These are phyloP conservation scores for Erythrolamprus reginae DNA, from an alignment of 2,113 vertebrate species.

Conservation along the genomic window DNA sequence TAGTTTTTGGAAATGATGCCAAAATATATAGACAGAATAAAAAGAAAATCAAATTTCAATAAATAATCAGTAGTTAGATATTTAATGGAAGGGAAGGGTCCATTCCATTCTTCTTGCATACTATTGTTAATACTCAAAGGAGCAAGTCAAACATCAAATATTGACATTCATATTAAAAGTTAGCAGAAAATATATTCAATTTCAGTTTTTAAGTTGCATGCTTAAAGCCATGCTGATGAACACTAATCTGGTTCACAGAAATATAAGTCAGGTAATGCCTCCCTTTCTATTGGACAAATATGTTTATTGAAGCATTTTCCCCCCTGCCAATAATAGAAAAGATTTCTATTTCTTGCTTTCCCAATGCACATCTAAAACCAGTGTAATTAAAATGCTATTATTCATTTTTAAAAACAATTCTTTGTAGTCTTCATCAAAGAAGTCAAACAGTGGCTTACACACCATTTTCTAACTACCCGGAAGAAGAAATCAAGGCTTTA, in stretches of 20 bases:
- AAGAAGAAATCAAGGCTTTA: conserved; percentile 62
- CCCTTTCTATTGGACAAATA: background rate
- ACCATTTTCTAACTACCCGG: conserved; percentile 62
- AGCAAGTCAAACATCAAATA: background rate
- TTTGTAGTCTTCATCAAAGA: conserved; percentile 43
- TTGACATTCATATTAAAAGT: background rate
- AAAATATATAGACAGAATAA: background rate
- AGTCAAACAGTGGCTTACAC: conserved; percentile 35
- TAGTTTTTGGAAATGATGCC: background rate
- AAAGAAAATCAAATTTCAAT: background rate
- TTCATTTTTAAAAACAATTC: conserved; percentile 2
- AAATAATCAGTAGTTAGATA: background rate
- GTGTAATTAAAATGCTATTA: background rate
- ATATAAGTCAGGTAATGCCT: background rate
- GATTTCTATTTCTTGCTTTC: background rate
- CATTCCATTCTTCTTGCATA: background rate
- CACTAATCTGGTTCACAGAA: background rate
- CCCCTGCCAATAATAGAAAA: background rate
- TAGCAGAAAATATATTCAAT: background rate
- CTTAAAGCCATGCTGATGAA: background rate
- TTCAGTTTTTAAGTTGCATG: background rate
- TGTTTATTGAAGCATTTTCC: background rate
- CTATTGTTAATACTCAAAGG: background rate
- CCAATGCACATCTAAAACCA: background rate
- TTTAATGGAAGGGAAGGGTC: background rate